These are phyloP conservation scores for Oncorhynchus keta DNA, from an alignment of 2,113 vertebrate genomes.

Conservation along the genomic window DNA sequence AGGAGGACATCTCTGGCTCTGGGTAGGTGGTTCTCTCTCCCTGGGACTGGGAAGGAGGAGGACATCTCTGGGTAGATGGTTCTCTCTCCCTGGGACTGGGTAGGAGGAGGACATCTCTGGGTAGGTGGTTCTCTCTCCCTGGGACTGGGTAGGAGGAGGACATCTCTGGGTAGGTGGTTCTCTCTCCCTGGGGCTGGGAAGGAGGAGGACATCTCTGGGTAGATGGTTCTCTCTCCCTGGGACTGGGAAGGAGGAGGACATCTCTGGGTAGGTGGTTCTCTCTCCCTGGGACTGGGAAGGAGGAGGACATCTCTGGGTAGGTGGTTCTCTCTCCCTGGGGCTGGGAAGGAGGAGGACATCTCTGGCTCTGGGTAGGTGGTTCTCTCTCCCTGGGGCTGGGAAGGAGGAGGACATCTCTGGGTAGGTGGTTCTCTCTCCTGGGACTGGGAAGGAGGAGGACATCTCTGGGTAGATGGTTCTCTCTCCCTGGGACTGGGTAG, in stretches of 20 bases:
- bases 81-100: conserved; percentile 15
- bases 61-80: conserved; percentile 60
- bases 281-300: not conserved
- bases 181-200: conserved; percentile 42
- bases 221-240: too few relatives aligned
- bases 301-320: not conserved
- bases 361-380: conserved; percentile 67
- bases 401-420: not conserved
- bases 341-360: conserved; percentile 28
- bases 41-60: conserved; percentile 32
- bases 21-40: too few relatives aligned
- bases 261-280: conserved; percentile 62
- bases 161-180: not conserved
- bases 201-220: not conserved
- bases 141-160: conserved; percentile 2
- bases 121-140: conserved; percentile 59
- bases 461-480: conserved; percentile 19
- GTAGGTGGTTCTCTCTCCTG: conserved; percentile 60
- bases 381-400: conserved; percentile 18
- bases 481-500: not conserved
- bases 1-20: not conserved
- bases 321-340: conserved; percentile 26
- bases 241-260: conserved; percentile 2
- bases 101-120: conserved; percentile 55
- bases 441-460: conserved; percentile 32